Base-by-base conservation (phyloP, 2,113 vertebrate genomes). In the Psettodes erumei region DNA sequence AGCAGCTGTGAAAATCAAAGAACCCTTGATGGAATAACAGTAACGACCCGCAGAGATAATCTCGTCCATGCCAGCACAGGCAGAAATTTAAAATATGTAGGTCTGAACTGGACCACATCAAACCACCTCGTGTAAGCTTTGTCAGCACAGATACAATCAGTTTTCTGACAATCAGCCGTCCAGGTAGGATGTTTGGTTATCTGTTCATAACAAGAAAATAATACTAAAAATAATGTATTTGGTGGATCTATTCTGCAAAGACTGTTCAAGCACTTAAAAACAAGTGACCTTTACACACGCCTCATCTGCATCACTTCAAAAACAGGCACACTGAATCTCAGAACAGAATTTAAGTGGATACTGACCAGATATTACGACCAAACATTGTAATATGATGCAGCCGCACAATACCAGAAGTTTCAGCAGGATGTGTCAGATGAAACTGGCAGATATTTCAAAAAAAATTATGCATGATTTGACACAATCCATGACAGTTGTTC, bases 1-100 rank as follows among this genome's bases (percentile, higher is more conserved):
- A 55, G 19, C 47, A 79, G 27, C 48, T 4, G 6, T 1, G 4
- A 59, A 58, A 62, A 61, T 51, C 38, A 65, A 74, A 74, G n/a
- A 38, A 11, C 10, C 33, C 37, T 15, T n/a, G 32, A 69, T 48
- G 28, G 72, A 70, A 62, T 27, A 38, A 59, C 58, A 66, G 37
- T 48, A 42, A 53, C 15, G 27, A 51, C 58, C 64, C n/a, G 47
- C 71, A 63, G 25, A 76, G 60, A 67, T 56, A 45, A 59, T 55
- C 48, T 56, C 32, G 53, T 78, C 73, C 43, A 35, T 15, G 51
- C 67, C 53, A 70, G 25, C 50, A 25, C 21, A 27, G 30, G 45
- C 25, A 59, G 42, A 45, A 15, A 42, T 62, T n/a, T 43, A 2
- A 77, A 51, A 51, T 25, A 23, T 32, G 10, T 21, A 19, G 10